phyloP scores from a whole-genome alignment of 2,888 invertebrate genomes.

The Mesoligia furuncula region DNA sequence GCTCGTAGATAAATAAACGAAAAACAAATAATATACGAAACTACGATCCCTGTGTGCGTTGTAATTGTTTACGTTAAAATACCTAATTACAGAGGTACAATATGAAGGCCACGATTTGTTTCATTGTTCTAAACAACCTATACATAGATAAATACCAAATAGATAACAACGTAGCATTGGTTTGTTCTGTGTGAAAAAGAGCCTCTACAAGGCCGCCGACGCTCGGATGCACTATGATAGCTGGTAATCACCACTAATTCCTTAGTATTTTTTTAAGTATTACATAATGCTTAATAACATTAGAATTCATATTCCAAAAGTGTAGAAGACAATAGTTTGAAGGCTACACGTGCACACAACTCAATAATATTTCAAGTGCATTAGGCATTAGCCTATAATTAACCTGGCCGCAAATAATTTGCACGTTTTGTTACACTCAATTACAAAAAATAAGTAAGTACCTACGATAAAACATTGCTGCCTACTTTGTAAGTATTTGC shows the following conservation, averaged over 20 bases:
- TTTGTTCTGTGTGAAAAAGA: slow-evolving; percentile 74
- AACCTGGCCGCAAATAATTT: slow-evolving; percentile 52
- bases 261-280: slow-evolving; percentile 26
- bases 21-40: slow-evolving; percentile 54
- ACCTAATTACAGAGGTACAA: slow-evolving; percentile 77
- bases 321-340: slow-evolving; percentile 44
- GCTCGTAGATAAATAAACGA: slow-evolving; percentile 23
- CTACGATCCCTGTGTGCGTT: slow-evolving; percentile 73
- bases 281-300: slow-evolving; percentile 26
- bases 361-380: slow-evolving; percentile 52
- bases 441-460: slow-evolving; percentile 37
- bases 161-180: slow-evolving; percentile 73
- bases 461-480: slow-evolving; percentile 21
- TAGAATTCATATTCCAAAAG: slow-evolving; percentile 20
- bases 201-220: slow-evolving; percentile 70
- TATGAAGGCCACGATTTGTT: slow-evolving; percentile 83
- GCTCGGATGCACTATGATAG: slow-evolving; percentile 53
- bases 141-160: slow-evolving; percentile 70
- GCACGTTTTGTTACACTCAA: slow-evolving; percentile 43
- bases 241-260: slow-evolving; percentile 41
- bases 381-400: slow-evolving; percentile 54
- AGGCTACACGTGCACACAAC: slow-evolving; percentile 47
- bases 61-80: slow-evolving; percentile 76
- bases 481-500: slow-evolving; percentile 38
- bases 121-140: slow-evolving; percentile 81